Conservation (phyloP, 2,113 vertebrate species). For the Galbula dea region DNA sequence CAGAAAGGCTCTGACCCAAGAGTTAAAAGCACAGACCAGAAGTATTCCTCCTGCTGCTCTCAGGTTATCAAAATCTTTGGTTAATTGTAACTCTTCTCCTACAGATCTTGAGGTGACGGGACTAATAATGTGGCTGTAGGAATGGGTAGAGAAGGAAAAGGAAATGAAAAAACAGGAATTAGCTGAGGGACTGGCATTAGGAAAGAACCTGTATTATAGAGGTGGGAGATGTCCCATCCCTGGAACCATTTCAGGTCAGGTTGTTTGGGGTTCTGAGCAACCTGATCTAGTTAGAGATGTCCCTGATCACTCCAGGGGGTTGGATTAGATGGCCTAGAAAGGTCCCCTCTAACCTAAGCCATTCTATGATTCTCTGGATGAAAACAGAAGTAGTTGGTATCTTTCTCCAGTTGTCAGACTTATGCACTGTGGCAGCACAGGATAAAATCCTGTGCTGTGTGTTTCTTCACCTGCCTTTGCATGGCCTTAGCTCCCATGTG, state of each 20-base stretch:
- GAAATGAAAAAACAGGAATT: not conserved
- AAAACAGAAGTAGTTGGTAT: not conserved
- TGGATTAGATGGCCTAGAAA: too few species aligned
- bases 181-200: not conserved
- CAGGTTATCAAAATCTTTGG: not conserved
- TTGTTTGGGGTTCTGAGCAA: too few species aligned
- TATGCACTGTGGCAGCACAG: not conserved
- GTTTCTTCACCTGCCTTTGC: not conserved
- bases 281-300: too few species aligned
- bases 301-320: too few species aligned
- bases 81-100: not conserved
- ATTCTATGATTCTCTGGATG: too few species aligned
- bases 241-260: too few species aligned
- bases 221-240: too few species aligned
- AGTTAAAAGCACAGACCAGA: not conserved
- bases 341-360: too few species aligned
- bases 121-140: not conserved
- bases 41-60: not conserved
- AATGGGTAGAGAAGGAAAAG: not conserved
- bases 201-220: not conserved
- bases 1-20: not conserved
- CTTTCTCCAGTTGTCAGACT: not conserved
- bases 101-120: not conserved
- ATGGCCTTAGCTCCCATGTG: too few species aligned
- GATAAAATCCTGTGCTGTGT: accelerated